These are phyloP conservation scores for Loripinus fragilis DNA, from an alignment of 2,888 invertebrate species.

Conservation along the genomic window DNA sequence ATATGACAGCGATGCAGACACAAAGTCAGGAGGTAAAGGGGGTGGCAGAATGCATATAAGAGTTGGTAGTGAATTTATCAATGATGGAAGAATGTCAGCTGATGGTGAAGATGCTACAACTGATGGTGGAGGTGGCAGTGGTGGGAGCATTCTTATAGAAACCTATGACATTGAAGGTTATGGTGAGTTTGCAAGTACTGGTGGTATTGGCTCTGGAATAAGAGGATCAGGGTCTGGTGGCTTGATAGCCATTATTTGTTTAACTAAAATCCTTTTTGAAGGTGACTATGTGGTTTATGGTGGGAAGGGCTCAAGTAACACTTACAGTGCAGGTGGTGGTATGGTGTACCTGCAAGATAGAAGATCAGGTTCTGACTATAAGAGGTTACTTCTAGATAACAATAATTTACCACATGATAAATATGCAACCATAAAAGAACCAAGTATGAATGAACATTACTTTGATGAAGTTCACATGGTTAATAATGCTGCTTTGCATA, in stretches of 20 bases:
- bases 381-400: constrained; percentile 62
- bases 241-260: constrained; percentile 64
- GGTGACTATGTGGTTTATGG: constrained; percentile 65
- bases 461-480: constrained; percentile 73
- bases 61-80: constrained; percentile 63
- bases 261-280: constrained; percentile 58
- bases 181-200: constrained; percentile 63
- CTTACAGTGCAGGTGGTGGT: constrained; percentile 65
- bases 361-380: constrained; percentile 54
- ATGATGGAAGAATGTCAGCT: constrained; percentile 71
- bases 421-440: constrained; percentile 69
- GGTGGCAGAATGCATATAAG: constrained; percentile 68
- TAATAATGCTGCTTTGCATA: constrained; percentile 66
- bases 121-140: constrained; percentile 74
- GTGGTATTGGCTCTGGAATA: constrained; percentile 58
- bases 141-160: constrained; percentile 70
- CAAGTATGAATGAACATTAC: constrained; percentile 35
- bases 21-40: constrained; percentile 63
- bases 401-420: constrained; percentile 60
- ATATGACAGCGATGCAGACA: constrained; percentile 29
- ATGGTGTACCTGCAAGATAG: constrained; percentile 72
- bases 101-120: constrained; percentile 59
- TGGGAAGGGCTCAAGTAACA: constrained; percentile 50
- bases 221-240: constrained; percentile 73
- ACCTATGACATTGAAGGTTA: constrained; percentile 68